Evolutionary conservation across 2,113 vertebrate genomes (phyloP), one percentile per base, ranked within the genome.

Genomic region (Rhinolophus sinicus): DNA sequence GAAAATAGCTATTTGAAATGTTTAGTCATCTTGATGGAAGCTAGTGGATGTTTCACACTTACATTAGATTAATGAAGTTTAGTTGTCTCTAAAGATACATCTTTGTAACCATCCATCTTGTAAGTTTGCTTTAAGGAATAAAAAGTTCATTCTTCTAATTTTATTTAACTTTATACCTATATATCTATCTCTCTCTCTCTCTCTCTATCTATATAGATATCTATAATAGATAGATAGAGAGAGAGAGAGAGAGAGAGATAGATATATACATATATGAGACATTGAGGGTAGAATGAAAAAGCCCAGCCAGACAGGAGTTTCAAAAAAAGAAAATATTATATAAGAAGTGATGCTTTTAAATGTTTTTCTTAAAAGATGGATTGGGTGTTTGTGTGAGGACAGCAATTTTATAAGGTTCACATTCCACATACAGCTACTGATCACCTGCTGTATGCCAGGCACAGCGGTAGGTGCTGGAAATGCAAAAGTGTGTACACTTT

Each of bases 21-120:
- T 83, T 94, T 88, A 75, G 88, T 94, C 44, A 18, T 50, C 65
- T 5, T 73, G 93, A 91, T 85, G 40, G 67, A 84, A 95, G 50
- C 21, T 21, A 88, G 73, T 16, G 19, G 91, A 85, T 62, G 5
- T 85, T 93, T 97, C n/a, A 84, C 56, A 80, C 73, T 93, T 94
- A 83, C 11, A 88, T 97, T 96, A 97, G 96, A 89, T 93, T 94
- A 90, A 97, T 96, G 88, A 95, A 90, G 62, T 93, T 90, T 82
- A 92, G 78, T 88, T 85, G 50, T 86, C 80, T 93, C 93, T 77
- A 33, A 96, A 92, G 95, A 96, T 64, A 80, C n/a, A 85, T 97
- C 70, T 97, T 96, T 88, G 30, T 77, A 89, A 87, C 77, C 78
- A 84, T 93, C 75, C 70, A 94, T 95, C 86, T 94, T 93, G 1